A percentile compares a stretch with the other conserved stretches of the same genome.
Conservation (phyloP, 2,113 vertebrate species). For the Corydoras maculifer region DNA sequence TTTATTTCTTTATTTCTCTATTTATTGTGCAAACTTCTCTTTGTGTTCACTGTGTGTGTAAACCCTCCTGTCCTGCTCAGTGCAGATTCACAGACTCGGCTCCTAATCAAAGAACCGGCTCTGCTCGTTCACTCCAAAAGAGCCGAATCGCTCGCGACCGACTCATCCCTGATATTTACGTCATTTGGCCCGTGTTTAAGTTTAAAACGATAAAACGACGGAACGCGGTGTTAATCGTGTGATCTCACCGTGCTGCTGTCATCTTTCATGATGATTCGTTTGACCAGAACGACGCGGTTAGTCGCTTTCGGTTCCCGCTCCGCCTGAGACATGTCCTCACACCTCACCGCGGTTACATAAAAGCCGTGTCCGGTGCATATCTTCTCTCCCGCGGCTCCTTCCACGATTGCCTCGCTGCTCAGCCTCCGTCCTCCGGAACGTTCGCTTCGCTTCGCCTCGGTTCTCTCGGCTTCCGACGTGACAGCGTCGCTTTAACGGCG, state of each 20-base stretch:
- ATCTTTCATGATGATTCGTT: conserved; percentile 70
- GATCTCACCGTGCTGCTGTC: conserved; percentile 59
- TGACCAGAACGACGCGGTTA: conserved; percentile 67
- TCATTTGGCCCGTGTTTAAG: too few relatives aligned
- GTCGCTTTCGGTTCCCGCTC: conserved; percentile 46
- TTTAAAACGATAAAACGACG: neutral
- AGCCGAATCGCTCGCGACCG: too few relatives aligned
- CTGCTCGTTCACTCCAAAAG: too few relatives aligned
- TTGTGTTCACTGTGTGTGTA: too few relatives aligned
- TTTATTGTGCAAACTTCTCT: too few relatives aligned
- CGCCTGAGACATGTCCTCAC: conserved; percentile 57
- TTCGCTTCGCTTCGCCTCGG: neutral
- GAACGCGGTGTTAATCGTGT: too few relatives aligned
- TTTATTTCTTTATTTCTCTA: too few relatives aligned
- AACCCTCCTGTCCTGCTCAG: too few relatives aligned
- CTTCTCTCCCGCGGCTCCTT: conserved; percentile 59
- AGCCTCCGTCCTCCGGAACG: conserved; percentile 28
- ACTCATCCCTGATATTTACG: too few relatives aligned
- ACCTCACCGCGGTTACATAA: conserved; percentile 57
- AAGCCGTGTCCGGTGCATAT: conserved; percentile 66
- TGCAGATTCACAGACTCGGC: too few relatives aligned
- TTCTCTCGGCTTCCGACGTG: conserved; percentile 1
- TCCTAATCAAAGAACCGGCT: too few relatives aligned
- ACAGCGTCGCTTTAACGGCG: conserved; percentile 4
- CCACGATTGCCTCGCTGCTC: conserved; percentile 54